Conservation (phyloP, 2,113 vertebrate genomes). For the Nibea coibor region DNA sequence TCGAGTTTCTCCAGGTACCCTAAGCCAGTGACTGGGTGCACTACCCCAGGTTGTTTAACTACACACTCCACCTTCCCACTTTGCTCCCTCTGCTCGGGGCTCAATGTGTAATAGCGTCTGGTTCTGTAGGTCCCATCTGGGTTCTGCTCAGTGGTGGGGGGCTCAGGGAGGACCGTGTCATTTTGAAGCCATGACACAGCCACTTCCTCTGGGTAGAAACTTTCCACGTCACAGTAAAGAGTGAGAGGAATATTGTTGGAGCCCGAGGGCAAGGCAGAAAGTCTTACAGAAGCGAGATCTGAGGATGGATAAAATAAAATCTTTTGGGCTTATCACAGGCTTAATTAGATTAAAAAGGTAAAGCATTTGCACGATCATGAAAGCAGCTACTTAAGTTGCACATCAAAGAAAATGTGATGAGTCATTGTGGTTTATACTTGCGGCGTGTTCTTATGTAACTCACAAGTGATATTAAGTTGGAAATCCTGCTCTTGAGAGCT, state of each 20-base stretch:
- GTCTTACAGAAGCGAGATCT: slow-evolving; percentile 73
- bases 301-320: neutral
- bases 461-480: slow-evolving; percentile 77
- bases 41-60: slow-evolving; percentile 71
- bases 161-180: slow-evolving; percentile 66
- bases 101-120: slow-evolving; percentile 78
- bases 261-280: slow-evolving; percentile 66
- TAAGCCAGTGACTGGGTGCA: slow-evolving; percentile 43
- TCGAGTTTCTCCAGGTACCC: slow-evolving; percentile 67
- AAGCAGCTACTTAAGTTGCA: neutral
- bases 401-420: neutral
- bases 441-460: slow-evolving; percentile 45
- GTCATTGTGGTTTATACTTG: too few relatives aligned
- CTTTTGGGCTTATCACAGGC: neutral
- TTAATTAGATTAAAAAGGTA: neutral
- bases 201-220: slow-evolving; percentile 80
- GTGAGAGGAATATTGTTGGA: slow-evolving; percentile 73
- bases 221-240: slow-evolving; percentile 82
- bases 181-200: slow-evolving; percentile 83
- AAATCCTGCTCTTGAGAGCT: slow-evolving; percentile 65
- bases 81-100: slow-evolving; percentile 58
- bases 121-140: slow-evolving; percentile 76
- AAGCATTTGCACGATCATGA: neutral
- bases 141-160: slow-evolving; percentile 55
- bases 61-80: slow-evolving; percentile 79